These are phyloP conservation scores for Conus canariensis DNA, from an alignment of 2,888 invertebrate genomes.

Conservation along the genomic window DNA sequence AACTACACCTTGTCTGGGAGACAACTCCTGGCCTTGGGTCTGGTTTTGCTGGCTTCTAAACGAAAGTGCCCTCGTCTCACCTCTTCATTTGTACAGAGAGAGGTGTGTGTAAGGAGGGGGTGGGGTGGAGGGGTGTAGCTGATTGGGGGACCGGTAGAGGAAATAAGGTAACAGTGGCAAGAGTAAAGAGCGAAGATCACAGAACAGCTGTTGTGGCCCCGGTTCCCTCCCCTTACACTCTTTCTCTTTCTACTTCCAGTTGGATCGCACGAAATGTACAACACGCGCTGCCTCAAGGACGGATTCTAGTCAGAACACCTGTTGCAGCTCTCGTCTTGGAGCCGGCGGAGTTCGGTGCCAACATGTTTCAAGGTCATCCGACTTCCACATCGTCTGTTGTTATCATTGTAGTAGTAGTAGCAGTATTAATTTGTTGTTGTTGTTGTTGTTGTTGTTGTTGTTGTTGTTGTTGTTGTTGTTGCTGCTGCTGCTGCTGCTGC, in stretches of 20 bases:
- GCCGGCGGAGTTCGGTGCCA: background rate
- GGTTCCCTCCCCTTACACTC: background rate
- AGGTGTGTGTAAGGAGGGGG: background rate
- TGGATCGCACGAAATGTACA: background rate
- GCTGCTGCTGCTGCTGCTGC: background rate
- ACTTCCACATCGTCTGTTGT: background rate
- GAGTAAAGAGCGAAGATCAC: background rate
- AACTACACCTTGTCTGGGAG: too few species aligned
- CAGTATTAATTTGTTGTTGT: too few species aligned
- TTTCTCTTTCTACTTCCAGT: background rate
- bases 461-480: background rate
- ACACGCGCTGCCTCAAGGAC: background rate
- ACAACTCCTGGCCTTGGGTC: too few species aligned
- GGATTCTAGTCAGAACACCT: too few species aligned
- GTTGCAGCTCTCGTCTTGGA: background rate
- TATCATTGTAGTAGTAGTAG: too few species aligned
- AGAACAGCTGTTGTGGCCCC: background rate
- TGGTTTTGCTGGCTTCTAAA: too few species aligned
- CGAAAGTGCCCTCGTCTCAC: too few species aligned
- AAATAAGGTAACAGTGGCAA: background rate
- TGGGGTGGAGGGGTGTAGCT: background rate
- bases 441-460: too few species aligned
- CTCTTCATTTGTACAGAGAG: too few species aligned
- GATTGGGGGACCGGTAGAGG: background rate
- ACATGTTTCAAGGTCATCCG: background rate